Evolutionary conservation across 2,888 invertebrate genomes (phyloP).

Genomic region (Lepeophtheirus nordmannii): DNA sequence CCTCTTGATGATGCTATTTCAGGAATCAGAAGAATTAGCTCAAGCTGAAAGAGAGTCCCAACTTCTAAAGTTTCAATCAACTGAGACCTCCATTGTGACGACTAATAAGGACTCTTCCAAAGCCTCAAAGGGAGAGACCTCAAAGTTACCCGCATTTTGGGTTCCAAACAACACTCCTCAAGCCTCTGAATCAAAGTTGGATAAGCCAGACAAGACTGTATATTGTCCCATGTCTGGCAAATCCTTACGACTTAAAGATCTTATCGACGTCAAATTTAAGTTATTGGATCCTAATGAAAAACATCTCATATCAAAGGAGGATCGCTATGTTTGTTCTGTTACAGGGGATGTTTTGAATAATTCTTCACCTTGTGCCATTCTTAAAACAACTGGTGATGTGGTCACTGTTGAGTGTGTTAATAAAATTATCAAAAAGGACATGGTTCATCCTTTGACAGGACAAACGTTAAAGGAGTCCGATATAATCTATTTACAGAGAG

Average conservation of each 20-base stretch:
- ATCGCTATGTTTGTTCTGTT: slow-evolving; percentile 91
- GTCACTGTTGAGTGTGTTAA: slow-evolving; percentile 92
- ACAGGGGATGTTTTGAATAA: slow-evolving; percentile 90
- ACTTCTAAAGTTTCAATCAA: slow-evolving; percentile 60
- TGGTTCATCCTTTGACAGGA: slow-evolving; percentile 81
- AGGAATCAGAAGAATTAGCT: slow-evolving; percentile 50
- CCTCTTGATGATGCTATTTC: too few species aligned
- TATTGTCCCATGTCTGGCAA: slow-evolving; percentile 70
- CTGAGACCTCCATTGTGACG: slow-evolving; percentile 59
- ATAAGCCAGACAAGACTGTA: slow-evolving; percentile 59
- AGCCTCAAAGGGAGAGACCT: not conserved
- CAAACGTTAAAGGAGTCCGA: slow-evolving; percentile 71
- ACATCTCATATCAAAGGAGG: slow-evolving; percentile 39
- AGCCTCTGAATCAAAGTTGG: slow-evolving; percentile 52
- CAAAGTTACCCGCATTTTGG: slow-evolving; percentile 82
- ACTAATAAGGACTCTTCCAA: not conserved
- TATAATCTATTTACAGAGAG: slow-evolving; percentile 77
- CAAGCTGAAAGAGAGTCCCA: slow-evolving; percentile 57
- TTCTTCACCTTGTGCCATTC: slow-evolving; percentile 80
- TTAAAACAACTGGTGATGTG: slow-evolving; percentile 81
- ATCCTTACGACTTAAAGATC: slow-evolving; percentile 73
- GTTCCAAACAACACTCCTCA: slow-evolving; percentile 81
- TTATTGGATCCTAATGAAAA: slow-evolving; percentile 60
- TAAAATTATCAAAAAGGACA: slow-evolving; percentile 86
- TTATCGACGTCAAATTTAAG: slow-evolving; percentile 76